Percentiles rank a stretch among this genome's conserved stretches.
These are phyloP conservation scores for Tautogolabrus adspersus DNA, from an alignment of 2,113 vertebrate genomes.

Conservation along the genomic window DNA sequence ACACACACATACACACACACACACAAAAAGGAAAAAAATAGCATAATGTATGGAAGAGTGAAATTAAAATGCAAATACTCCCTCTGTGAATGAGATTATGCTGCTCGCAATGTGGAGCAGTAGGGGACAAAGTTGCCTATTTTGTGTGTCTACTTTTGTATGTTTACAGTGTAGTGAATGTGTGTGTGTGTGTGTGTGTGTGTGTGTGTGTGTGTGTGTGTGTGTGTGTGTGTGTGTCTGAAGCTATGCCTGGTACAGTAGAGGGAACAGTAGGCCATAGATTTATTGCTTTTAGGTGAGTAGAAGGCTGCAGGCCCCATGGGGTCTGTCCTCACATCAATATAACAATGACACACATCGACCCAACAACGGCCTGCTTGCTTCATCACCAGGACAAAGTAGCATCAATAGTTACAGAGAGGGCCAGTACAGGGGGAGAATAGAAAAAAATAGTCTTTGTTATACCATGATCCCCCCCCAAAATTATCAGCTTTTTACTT, in stretches of 20 bases:
- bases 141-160: background rate
- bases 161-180: constrained; percentile 5
- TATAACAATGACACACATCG: constrained; percentile 84
- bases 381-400: constrained; percentile 80
- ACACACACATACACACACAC: too few species aligned
- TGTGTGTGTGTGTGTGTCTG: constrained; percentile 25
- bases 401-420: constrained; percentile 76
- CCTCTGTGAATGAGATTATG: constrained; percentile 10
- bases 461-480: background rate
- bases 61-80: constrained; percentile 6
- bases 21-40: background rate
- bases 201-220: constrained; percentile 7
- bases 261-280: constrained; percentile 76
- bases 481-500: too few species aligned
- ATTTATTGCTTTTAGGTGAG: constrained; percentile 83
- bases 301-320: constrained; percentile 77
- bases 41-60: background rate
- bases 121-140: constrained; percentile 24
- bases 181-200: constrained; percentile 13
- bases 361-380: constrained; percentile 74
- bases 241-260: constrained; percentile 54
- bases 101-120: constrained; percentile 1
- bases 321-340: constrained; percentile 82
- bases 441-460: constrained; percentile 25
- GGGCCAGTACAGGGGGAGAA: constrained; percentile 42